Base-by-base conservation (phyloP, 53 echinoderm and acorn worm species). In the Actinopyga echinites region DNA sequence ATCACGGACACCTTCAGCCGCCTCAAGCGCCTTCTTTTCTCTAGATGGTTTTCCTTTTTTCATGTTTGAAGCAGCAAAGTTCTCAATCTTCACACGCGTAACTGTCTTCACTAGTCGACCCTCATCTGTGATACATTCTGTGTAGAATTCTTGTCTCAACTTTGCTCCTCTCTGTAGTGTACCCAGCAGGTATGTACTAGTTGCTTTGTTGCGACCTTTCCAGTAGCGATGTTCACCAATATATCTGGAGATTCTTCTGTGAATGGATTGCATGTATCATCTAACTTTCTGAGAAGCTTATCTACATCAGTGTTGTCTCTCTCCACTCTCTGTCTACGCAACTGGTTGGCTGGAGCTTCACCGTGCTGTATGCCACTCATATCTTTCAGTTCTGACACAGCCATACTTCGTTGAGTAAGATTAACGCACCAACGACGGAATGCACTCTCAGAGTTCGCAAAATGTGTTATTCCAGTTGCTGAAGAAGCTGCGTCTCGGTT, bases 401-500 rank as follows among this genome's bases (percentile, higher is more conserved):
- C 74, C 61, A 82, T 79, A 60, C 87, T 87, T 28, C 91, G 57
- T 30, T 78, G 67, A 22, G 88, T 36, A 1, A 71, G 83, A 56
- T 56, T 92, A 15, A 88, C 57, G 30, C 49, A 74, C 91, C 91
- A 88, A 57, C 91, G 60, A 22, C 83, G 83, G 55, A 87, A 79
- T 24, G 87, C 91, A 60, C 56, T 65, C 8, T 86, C 25, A 26
- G 74, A 84, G 59, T 69, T 91, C 28, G 81, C 64, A 83, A 82
- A 86, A 54, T 19, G 17, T 34, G 83, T 53, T 20, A 86, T 86
- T 21, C 25, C 92, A 23, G 57, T 91, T 32, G 81, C 57, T 4
- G 85, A 54, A 37, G 93, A 93, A n/a, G 93, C 71, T 20, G 90
- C 90, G 61, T 93, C 88, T 42, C 83, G 20, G 67, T 90, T 87